A percentile compares a stretch with the other conserved stretches of the same genome.
These are phyloP conservation scores for Castor canadensis DNA, from an alignment of 2,113 vertebrate species.

Conservation along the genomic window DNA sequence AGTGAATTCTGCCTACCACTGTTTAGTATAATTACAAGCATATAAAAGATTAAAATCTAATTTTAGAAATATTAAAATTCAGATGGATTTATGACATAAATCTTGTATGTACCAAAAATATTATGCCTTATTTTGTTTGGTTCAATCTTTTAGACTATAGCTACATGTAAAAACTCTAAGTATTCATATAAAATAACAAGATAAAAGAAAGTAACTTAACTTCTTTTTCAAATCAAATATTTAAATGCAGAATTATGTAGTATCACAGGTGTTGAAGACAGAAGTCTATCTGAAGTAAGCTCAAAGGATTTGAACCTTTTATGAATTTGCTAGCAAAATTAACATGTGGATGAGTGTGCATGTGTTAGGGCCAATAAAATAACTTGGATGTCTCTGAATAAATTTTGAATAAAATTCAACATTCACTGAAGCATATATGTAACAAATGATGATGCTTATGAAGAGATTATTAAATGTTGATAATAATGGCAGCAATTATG, in stretches of 20 bases:
- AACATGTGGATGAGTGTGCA: not conserved
- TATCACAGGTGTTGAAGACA: not conserved
- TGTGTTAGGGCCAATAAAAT: not conserved
- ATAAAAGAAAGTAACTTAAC: not conserved
- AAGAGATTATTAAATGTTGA: not conserved
- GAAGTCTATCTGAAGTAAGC: not conserved
- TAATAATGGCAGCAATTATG: not conserved
- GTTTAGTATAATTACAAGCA: not conserved
- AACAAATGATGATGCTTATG: not conserved
- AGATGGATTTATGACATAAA: not conserved
- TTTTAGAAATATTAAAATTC: conserved; percentile 14
- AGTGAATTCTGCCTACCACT: not conserved
- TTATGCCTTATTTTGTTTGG: not conserved
- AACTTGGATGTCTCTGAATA: not conserved
- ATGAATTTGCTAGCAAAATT: not conserved
- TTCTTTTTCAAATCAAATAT: not conserved
- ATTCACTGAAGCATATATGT: not conserved
- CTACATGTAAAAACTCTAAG: not conserved
- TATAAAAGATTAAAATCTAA: not conserved
- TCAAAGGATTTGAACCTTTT: not conserved
- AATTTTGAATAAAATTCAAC: not conserved
- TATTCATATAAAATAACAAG: not conserved
- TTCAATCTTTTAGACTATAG: not conserved
- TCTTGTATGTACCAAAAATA: not conserved
- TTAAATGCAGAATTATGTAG: not conserved